A percentile compares a stretch with the other conserved stretches of the same genome.
Evolutionary conservation across 2,888 invertebrate species (phyloP).

Genomic region (Amphipyra tragopoginis): DNA sequence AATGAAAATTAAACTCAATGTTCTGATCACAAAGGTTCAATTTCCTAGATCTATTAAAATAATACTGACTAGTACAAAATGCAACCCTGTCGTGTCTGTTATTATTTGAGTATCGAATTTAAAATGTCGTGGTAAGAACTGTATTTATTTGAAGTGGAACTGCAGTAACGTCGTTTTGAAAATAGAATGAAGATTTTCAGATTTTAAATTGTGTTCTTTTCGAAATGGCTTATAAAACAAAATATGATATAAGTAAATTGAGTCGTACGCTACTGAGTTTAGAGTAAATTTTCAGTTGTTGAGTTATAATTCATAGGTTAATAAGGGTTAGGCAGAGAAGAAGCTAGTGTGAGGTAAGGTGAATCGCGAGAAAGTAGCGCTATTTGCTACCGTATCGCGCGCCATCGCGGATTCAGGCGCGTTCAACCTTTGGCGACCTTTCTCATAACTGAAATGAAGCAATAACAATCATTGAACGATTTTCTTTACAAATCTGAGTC

Average conservation of each 20-base stretch:
- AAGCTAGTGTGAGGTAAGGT: constrained; percentile 85
- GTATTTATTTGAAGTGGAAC: constrained; percentile 46
- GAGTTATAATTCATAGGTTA: constrained; percentile 46
- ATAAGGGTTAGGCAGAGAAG: constrained; percentile 51
- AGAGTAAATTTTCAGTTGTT: constrained; percentile 58
- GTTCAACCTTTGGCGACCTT: constrained; percentile 64
- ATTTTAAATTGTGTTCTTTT: constrained; percentile 69
- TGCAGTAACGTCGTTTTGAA: constrained; percentile 66
- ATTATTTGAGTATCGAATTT: constrained; percentile 58
- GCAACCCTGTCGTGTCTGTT: constrained; percentile 52
- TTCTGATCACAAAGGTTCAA: constrained; percentile 58
- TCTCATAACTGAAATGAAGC: constrained; percentile 36
- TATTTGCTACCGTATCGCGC: constrained; percentile 90
- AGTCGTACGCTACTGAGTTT: constrained; percentile 18
- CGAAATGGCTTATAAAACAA: constrained; percentile 58
- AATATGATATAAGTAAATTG: constrained; percentile 21
- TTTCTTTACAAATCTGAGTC: constrained; percentile 2
- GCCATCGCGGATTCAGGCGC: constrained; percentile 80
- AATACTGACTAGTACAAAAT: constrained; percentile 67
- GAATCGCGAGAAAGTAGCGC: constrained; percentile 87
- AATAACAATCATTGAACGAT: constrained; percentile 23
- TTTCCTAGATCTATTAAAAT: constrained; percentile 62
- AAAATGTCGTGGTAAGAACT: constrained; percentile 45
- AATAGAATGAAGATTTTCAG: constrained; percentile 72
- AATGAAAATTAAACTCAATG: constrained; percentile 73